Percentiles rank a stretch among this genome's conserved stretches.
These are phyloP conservation scores for Xyrauchen texanus DNA, from an alignment of 2,113 vertebrate genomes.

Conservation along the genomic window DNA sequence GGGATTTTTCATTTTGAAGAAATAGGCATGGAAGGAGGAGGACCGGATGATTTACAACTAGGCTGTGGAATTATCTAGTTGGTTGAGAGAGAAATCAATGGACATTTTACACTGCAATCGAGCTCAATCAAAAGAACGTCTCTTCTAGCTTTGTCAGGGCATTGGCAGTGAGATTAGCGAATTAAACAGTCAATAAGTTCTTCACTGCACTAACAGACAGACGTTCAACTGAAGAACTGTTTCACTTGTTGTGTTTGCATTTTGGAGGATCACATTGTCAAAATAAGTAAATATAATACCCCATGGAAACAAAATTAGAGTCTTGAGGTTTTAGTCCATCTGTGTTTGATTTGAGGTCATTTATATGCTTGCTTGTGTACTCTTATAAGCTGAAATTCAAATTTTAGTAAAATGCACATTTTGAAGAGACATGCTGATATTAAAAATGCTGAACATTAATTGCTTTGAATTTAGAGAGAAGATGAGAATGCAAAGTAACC, in stretches of 20 bases:
- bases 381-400: no score
- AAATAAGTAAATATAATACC: no score
- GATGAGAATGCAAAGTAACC: no score
- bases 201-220: constrained; percentile 1
- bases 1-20: constrained; percentile 1
- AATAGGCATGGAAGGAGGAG: background rate
- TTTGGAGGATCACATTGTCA: no score
- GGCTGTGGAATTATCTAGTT: constrained; percentile 21
- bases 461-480: no score
- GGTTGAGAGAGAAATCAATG: constrained; percentile 38
- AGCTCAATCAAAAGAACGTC: constrained; percentile 34
- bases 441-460: no score
- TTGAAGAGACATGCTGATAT: no score
- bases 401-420: no score
- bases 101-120: constrained; percentile 36
- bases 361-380: no score
- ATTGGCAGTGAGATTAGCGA: constrained; percentile 41
- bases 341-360: no score
- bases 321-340: no score
- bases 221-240: constrained; percentile 10
- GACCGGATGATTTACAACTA: constrained; percentile 15
- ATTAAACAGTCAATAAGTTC: constrained; percentile 33
- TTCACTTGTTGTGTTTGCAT: background rate
- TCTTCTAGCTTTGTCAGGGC: background rate
- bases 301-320: no score